Evolutionary conservation across 2,113 vertebrate species (phyloP).

Genomic region (Vulpes lagopus): DNA sequence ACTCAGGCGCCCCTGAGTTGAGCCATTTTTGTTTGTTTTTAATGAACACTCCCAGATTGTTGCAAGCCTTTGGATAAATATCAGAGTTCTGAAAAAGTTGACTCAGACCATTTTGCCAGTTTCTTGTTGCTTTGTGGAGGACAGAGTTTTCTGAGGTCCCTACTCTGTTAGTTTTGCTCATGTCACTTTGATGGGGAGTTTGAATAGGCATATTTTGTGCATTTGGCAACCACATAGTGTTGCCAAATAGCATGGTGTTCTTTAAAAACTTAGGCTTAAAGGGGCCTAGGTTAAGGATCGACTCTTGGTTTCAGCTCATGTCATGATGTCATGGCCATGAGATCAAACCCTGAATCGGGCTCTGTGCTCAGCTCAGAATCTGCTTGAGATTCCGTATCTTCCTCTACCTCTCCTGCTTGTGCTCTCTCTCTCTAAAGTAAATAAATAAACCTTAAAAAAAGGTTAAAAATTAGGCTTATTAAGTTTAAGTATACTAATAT

Average conservation of each 20-base stretch:
- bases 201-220: background rate
- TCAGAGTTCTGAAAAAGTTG: background rate
- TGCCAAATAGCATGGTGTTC: background rate
- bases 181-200: background rate
- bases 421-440: background rate
- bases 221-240: background rate
- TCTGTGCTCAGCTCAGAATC: background rate
- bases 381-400: background rate
- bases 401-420: background rate
- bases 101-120: background rate
- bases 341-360: background rate
- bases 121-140: background rate
- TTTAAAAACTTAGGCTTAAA: background rate
- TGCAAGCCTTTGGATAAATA: constrained; percentile 4
- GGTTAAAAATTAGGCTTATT: background rate
- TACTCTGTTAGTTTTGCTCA: background rate
- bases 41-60: background rate
- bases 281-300: background rate
- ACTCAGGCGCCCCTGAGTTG: background rate
- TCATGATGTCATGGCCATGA: background rate
- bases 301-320: background rate
- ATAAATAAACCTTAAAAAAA: background rate
- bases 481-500: background rate
- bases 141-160: background rate
- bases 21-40: background rate